Conservation (phyloP, 2,888 invertebrate species). For the Lycophotia porphyrea region DNA sequence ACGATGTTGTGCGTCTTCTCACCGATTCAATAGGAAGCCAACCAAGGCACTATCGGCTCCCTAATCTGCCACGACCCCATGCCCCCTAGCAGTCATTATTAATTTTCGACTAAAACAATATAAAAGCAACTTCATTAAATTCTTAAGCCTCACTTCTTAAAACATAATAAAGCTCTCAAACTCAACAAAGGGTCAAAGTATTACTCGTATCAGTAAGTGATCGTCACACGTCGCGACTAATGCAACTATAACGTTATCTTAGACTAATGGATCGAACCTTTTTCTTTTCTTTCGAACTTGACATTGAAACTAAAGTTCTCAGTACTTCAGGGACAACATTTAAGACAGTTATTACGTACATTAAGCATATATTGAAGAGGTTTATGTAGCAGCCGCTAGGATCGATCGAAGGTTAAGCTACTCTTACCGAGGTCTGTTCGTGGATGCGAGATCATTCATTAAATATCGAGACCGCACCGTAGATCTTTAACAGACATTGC, state of each 20-base stretch:
- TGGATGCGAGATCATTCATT: neutral
- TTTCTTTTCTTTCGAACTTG: slow-evolving; percentile 34
- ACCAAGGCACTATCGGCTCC: neutral
- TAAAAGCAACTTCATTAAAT: neutral
- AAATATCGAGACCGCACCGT: neutral
- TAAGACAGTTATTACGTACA: neutral
- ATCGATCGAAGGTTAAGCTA: neutral
- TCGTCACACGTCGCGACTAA: slow-evolving; percentile 57
- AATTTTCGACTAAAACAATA: slow-evolving; percentile 5
- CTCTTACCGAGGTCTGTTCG: neutral
- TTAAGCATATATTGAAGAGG: neutral
- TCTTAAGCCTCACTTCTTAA: neutral
- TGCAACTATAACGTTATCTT: slow-evolving; percentile 44
- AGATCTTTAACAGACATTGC: neutral
- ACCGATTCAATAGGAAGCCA: neutral
- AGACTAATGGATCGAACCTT: slow-evolving; percentile 50
- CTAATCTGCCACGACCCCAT: neutral
- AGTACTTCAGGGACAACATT: slow-evolving; percentile 5
- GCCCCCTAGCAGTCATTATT: neutral
- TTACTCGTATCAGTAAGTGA: slow-evolving; percentile 57
- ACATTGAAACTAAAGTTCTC: slow-evolving; percentile 8
- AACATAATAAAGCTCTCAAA: slow-evolving; percentile 28
- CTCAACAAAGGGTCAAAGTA: slow-evolving; percentile 44
- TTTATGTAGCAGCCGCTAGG: neutral
- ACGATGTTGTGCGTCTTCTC: neutral